These are phyloP conservation scores for Falcaria lacertinaria DNA, from an alignment of 2,888 invertebrate genomes.

Conservation along the genomic window DNA sequence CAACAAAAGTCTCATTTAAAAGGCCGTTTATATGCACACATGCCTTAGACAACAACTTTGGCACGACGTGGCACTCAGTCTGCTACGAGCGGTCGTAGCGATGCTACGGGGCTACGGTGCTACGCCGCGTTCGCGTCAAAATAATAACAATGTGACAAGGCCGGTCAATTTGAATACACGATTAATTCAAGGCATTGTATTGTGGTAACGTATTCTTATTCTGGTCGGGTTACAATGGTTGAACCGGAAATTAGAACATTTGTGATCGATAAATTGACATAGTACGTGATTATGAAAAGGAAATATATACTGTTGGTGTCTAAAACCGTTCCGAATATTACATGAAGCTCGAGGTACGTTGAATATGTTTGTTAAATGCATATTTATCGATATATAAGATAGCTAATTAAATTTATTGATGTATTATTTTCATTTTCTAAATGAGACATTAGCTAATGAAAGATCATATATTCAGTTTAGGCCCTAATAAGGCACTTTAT, in stretches of 20 bases:
- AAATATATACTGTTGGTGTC: neutral
- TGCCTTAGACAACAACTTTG: conserved; percentile 4
- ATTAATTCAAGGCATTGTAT: conserved; percentile 12
- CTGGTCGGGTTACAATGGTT: conserved; percentile 4
- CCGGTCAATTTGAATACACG: conserved; percentile 26
- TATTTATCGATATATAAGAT: too few relatives aligned
- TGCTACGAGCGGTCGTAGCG: conserved; percentile 51
- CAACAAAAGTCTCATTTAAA: too few relatives aligned
- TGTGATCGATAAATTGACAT: conserved; percentile 1
- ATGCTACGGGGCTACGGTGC: conserved; percentile 27
- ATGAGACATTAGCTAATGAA: too few relatives aligned
- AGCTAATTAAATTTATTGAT: too few relatives aligned
- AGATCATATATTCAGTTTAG: too few relatives aligned
- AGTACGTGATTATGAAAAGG: neutral
- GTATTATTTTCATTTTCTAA: too few relatives aligned
- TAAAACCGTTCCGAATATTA: neutral
- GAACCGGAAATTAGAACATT: neutral
- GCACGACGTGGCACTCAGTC: conserved; percentile 30
- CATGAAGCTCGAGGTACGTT: neutral
- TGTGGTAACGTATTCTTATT: conserved; percentile 8
- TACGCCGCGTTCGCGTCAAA: conserved; percentile 20
- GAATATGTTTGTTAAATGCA: neutral
- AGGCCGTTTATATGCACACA: too few relatives aligned
- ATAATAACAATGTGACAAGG: conserved; percentile 22
- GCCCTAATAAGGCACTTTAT: too few relatives aligned